These are phyloP conservation scores for Pseudopipra pipra DNA, from an alignment of 2,113 vertebrate genomes.

Conservation along the genomic window DNA sequence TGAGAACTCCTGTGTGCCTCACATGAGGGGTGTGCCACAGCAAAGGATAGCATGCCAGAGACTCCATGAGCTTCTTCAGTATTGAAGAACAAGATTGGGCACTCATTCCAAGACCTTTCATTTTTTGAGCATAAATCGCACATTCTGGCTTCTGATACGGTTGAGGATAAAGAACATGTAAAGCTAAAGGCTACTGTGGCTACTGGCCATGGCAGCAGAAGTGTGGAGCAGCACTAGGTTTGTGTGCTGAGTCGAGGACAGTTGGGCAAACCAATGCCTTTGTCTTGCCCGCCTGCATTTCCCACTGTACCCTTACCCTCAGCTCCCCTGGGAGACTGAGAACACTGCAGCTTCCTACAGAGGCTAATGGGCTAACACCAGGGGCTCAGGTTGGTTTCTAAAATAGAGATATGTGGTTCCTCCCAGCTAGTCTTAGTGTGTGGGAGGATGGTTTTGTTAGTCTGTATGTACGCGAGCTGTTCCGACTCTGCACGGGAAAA, in stretches of 20 bases:
- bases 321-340: not conserved
- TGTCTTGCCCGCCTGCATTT: not conserved
- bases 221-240: not conserved
- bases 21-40: not conserved
- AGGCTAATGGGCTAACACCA: not conserved
- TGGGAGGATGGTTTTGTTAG: not conserved
- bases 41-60: not conserved
- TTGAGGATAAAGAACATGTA: not conserved
- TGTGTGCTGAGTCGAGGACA: not conserved
- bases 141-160: not conserved
- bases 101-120: not conserved
- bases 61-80: not conserved
- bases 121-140: not conserved
- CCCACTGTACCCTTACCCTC: rapidly evolving
- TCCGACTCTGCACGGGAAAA: not conserved
- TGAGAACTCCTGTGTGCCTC: not conserved
- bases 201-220: not conserved
- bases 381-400: not conserved
- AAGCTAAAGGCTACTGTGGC: not conserved
- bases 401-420: not conserved
- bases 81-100: not conserved
- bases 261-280: not conserved
- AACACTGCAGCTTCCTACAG: not conserved
- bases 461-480: rapidly evolving
- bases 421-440: rapidly evolving